Conservation (phyloP, 2,888 invertebrate genomes). For the Helleia helle region DNA sequence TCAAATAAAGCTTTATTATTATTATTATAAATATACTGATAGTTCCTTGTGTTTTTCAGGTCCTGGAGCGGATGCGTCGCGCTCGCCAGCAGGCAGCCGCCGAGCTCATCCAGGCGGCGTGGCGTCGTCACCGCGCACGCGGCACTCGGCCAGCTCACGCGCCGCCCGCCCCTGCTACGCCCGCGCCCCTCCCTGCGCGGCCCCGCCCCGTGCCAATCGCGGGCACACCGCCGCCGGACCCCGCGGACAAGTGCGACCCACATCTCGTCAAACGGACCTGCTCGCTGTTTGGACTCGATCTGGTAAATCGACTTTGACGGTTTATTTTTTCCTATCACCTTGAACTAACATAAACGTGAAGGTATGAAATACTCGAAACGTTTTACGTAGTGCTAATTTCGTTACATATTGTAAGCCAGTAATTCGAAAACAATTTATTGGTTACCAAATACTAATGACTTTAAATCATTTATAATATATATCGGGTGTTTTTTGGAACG, state of each 20-base stretch:
- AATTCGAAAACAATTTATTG: no score
- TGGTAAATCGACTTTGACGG: slow-evolving; percentile 78
- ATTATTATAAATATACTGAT: no score
- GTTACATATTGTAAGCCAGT: no score
- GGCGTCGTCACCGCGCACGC: slow-evolving; percentile 80
- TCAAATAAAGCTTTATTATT: no score
- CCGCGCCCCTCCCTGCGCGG: slow-evolving; percentile 79
- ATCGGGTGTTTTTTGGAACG: no score
- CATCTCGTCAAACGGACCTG: slow-evolving; percentile 93
- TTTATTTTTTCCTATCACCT: no score
- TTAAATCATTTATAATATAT: no score
- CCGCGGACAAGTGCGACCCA: slow-evolving; percentile 88
- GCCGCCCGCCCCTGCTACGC: slow-evolving; percentile 72
- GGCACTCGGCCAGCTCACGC: slow-evolving; percentile 44
- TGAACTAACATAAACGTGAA: no score
- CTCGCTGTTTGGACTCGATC: slow-evolving; percentile 90
- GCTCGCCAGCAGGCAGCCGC: slow-evolving; percentile 87
- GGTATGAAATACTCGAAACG: no score
- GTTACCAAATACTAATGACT: no score
- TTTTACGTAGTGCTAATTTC: no score
- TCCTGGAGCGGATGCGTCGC: slow-evolving; percentile 86
- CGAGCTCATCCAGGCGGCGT: slow-evolving; percentile 86
- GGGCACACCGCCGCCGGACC: slow-evolving; percentile 90
- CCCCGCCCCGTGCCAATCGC: slow-evolving; percentile 86
- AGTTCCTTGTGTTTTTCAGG: slow-evolving; percentile 63